Percentiles rank a stretch among this genome's conserved stretches.
phyloP scores from a whole-genome alignment of 2,888 invertebrate genomes.

The Melanophora roralis region DNA sequence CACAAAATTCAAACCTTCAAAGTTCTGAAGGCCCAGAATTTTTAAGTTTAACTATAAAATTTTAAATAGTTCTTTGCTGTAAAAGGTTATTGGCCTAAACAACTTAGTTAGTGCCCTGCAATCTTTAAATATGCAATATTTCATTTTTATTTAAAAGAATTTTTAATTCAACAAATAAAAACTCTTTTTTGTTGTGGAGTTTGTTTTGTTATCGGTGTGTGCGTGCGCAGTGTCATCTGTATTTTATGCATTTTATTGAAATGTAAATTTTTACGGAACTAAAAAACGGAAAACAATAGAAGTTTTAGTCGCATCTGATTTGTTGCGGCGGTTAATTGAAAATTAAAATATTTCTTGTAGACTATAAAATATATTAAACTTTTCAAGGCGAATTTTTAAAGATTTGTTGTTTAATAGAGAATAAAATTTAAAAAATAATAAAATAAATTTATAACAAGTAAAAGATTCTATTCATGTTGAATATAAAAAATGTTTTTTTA shows the following conservation, averaged over 20 bases:
- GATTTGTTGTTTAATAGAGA: too few species aligned
- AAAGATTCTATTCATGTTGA: too few species aligned
- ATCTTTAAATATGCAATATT: neutral
- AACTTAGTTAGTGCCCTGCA: neutral
- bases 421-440: too few species aligned
- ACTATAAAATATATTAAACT: too few species aligned
- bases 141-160: neutral
- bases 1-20: neutral
- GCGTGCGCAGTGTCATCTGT: neutral
- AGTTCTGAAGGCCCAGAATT: neutral
- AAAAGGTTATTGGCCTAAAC: neutral
- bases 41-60: neutral
- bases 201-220: neutral
- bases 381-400: too few species aligned
- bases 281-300: neutral
- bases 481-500: too few species aligned
- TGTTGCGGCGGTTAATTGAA: neutral
- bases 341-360: neutral
- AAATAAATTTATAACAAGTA: too few species aligned
- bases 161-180: neutral
- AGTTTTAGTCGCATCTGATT: neutral
- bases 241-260: neutral
- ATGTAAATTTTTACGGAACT: neutral
- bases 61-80: neutral
- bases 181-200: neutral